These are phyloP conservation scores for Genyomyrus donnyi DNA, from an alignment of 2,113 vertebrate genomes.

Conservation along the genomic window DNA sequence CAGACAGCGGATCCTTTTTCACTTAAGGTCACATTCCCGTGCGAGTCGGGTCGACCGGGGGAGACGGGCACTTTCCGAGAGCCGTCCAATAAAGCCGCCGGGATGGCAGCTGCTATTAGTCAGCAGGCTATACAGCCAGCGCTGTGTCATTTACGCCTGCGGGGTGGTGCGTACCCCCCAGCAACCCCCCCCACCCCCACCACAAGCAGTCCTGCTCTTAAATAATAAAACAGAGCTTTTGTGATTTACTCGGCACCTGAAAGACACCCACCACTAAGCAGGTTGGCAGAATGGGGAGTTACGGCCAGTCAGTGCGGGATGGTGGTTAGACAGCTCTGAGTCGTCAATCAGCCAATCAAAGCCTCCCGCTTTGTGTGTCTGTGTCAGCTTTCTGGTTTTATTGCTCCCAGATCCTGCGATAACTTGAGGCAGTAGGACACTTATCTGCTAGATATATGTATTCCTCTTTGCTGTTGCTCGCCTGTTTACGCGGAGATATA, in stretches of 20 bases:
- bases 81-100: not conserved
- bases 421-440: not conserved
- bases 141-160: not conserved
- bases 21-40: not conserved
- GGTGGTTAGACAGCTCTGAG: not conserved
- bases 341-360: not conserved
- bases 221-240: not conserved
- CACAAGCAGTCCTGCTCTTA: not conserved
- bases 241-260: not conserved
- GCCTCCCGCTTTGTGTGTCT: not conserved
- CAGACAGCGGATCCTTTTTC: not conserved
- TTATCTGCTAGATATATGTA: not conserved
- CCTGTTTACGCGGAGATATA: not conserved
- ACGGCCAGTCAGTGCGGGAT: not conserved
- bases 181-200: not conserved
- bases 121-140: not conserved
- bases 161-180: not conserved
- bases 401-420: slow-evolving; percentile 9
- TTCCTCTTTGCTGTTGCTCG: not conserved
- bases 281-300: not conserved
- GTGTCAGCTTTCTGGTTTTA: not conserved
- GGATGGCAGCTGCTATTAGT: not conserved
- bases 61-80: not conserved
- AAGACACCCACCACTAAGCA: not conserved
- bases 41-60: not conserved